Evolutionary conservation across 2,113 vertebrate genomes (phyloP).

Genomic region (Chitala chitala): DNA sequence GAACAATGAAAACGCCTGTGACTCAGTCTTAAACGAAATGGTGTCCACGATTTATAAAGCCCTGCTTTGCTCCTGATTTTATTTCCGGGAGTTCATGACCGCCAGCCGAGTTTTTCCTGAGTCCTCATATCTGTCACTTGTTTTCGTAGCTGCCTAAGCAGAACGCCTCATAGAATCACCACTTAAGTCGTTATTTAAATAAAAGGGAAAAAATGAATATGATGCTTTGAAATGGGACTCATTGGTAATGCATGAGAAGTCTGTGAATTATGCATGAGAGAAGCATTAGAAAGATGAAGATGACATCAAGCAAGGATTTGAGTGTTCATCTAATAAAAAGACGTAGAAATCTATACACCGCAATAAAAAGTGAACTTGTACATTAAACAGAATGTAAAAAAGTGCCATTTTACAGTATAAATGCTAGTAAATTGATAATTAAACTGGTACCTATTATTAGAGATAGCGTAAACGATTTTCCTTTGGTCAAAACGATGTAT

Average conservation of each 20-base stretch:
- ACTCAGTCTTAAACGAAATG: background rate
- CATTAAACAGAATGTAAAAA: background rate
- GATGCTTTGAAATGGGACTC: constrained; percentile 20
- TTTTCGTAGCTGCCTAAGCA: background rate
- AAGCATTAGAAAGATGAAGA: background rate
- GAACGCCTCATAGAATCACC: background rate
- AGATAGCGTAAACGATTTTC: no score
- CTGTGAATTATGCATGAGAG: constrained; percentile 14
- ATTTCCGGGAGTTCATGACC: background rate
- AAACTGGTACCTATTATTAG: no score
- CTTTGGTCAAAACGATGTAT: no score
- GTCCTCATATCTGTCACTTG: background rate
- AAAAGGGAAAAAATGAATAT: background rate
- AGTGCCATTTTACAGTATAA: background rate
- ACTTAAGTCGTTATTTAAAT: constrained; percentile 14
- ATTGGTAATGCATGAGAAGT: constrained; percentile 19
- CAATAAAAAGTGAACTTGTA: background rate
- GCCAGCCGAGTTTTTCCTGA: background rate
- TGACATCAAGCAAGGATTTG: background rate
- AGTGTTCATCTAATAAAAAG: background rate
- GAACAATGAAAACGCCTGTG: background rate
- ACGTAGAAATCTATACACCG: background rate
- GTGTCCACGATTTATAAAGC: background rate
- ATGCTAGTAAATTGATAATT: background rate
- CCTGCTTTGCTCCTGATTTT: background rate